A percentile compares a stretch with the other conserved stretches of the same genome.
Conservation (phyloP, 2,113 vertebrate genomes). For the Tragelaphus imberbis region DNA sequence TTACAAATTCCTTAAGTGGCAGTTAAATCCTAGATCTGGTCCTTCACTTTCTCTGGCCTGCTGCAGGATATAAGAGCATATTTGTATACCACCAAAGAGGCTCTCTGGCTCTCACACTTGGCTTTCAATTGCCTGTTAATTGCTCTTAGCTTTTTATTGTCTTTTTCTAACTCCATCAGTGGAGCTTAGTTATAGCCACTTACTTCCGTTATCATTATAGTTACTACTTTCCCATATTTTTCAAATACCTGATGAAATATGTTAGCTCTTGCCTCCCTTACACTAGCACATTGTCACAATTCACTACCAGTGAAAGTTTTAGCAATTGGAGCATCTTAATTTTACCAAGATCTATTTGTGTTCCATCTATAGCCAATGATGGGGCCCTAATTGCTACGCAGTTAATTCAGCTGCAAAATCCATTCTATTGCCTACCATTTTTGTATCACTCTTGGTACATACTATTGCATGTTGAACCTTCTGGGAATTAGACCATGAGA, state of each 20-base stretch:
- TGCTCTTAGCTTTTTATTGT: not conserved
- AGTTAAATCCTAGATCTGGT: not conserved
- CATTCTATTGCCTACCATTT: not conserved
- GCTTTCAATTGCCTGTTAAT: not conserved
- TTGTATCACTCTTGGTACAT: not conserved
- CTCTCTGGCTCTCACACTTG: not conserved
- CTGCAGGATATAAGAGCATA: not conserved
- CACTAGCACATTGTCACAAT: not conserved
- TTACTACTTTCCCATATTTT: not conserved
- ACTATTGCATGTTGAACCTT: not conserved
- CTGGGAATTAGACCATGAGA: not conserved
- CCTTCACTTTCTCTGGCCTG: not conserved
- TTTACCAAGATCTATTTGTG: not conserved
- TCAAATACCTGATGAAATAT: not conserved
- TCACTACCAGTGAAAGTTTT: not conserved
- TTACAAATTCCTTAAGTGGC: not conserved
- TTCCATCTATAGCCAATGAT: not conserved
- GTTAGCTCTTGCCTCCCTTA: not conserved
- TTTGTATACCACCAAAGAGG: not conserved
- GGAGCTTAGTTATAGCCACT: not conserved
- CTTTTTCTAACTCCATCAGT: not conserved
- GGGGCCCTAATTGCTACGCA: not conserved
- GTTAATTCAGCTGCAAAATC: not conserved
- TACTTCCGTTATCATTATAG: not conserved
- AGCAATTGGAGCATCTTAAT: not conserved